phyloP scores from a whole-genome alignment of 2,797 vertebrate species.

The Protonibea diacanthus region DNA sequence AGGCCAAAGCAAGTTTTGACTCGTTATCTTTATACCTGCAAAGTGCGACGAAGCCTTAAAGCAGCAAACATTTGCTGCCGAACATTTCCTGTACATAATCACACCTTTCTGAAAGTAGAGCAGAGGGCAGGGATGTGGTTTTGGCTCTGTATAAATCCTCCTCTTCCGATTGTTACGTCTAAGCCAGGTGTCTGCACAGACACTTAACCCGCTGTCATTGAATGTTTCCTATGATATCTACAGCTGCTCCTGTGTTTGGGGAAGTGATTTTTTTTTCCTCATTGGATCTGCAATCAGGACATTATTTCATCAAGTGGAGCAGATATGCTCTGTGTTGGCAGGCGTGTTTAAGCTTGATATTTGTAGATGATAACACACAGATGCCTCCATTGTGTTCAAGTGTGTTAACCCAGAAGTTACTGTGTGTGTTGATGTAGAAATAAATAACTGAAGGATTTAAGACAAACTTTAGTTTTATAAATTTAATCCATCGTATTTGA shows the following conservation, averaged over 20 bases:
- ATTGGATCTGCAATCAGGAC: accelerated
- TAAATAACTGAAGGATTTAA: not conserved
- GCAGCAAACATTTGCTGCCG: not conserved
- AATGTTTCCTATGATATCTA: not conserved
- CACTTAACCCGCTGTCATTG: not conserved
- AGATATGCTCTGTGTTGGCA: not conserved
- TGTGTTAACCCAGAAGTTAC: not conserved
- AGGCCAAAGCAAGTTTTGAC: conserved; percentile 34
- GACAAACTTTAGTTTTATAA: not conserved
- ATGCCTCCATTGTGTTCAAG: not conserved
- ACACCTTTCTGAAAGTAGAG: not conserved
- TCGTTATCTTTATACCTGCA: conserved; percentile 9
- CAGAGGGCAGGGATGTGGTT: not conserved
- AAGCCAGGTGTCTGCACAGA: not conserved
- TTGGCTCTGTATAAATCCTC: not conserved
- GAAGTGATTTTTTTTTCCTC: not conserved
- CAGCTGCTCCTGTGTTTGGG: conserved; percentile 5
- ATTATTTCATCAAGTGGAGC: not conserved
- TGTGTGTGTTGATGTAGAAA: not conserved
- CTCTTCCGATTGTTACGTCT: not conserved
- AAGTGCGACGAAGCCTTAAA: not conserved
- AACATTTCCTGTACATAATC: not conserved
- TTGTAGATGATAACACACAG: not conserved
- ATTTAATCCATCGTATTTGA: not conserved
- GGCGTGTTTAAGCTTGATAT: not conserved